Evolutionary conservation across 2,113 vertebrate genomes (phyloP).

Genomic region (Brachirus orientalis): DNA sequence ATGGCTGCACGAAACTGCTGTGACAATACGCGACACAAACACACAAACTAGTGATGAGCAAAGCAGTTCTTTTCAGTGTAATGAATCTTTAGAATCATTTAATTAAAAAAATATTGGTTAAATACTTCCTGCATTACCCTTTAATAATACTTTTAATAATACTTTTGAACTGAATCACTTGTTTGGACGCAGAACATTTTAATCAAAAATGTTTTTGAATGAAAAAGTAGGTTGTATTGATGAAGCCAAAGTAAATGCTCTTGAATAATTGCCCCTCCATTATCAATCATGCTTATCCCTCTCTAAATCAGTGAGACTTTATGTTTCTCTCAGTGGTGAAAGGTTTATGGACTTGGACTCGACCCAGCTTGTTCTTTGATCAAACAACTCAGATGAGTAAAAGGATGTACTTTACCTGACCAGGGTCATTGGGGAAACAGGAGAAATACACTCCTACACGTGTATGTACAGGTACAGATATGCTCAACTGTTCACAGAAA

Average conservation of each 20-base stretch:
- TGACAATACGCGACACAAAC: too few relatives aligned
- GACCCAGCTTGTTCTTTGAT: conserved; percentile 20
- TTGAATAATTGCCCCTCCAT: not conserved
- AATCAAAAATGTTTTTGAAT: too few relatives aligned
- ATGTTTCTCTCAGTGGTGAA: conserved; percentile 26
- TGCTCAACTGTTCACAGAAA: conserved; percentile 8
- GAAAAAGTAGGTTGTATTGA: too few relatives aligned
- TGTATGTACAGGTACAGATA: conserved; percentile 8
- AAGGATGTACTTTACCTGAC: conserved; percentile 18
- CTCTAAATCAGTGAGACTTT: conserved; percentile 32
- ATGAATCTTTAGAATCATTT: too few relatives aligned
- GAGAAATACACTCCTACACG: not conserved
- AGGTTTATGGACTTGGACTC: conserved; percentile 37
- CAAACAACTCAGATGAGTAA: conserved; percentile 30
- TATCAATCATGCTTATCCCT: conserved; percentile 26
- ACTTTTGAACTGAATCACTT: too few relatives aligned
- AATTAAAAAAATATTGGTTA: too few relatives aligned
- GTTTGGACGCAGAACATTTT: too few relatives aligned
- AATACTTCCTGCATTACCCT: too few relatives aligned
- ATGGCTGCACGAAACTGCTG: too few relatives aligned
- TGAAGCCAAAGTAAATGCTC: not conserved
- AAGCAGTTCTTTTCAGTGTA: too few relatives aligned
- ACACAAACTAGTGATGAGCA: too few relatives aligned
- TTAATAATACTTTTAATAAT: too few relatives aligned
- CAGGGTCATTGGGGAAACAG: not conserved